These are phyloP conservation scores for Argyrosomus regius DNA, from an alignment of 2,797 vertebrate genomes.

Conservation along the genomic window DNA sequence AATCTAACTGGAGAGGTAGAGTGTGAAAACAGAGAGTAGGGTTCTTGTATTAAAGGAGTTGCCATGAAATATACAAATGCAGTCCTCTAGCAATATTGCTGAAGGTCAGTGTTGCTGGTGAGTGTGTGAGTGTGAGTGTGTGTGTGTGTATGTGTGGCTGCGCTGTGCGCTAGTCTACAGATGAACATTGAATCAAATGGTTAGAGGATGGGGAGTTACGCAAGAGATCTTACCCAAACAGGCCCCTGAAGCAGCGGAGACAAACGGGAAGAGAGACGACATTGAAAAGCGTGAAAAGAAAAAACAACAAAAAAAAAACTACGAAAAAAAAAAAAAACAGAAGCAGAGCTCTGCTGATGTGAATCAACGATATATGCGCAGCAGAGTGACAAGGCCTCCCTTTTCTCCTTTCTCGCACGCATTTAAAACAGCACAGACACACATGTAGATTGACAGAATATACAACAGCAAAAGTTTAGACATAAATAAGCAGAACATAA, in stretches of 20 bases:
- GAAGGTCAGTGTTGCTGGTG: slow-evolving; percentile 50
- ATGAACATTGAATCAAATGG: slow-evolving; percentile 57
- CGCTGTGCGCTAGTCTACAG: slow-evolving; percentile 45
- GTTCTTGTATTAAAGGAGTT: slow-evolving; percentile 25
- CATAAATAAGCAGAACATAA: slow-evolving; percentile 35
- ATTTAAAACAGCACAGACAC: slow-evolving; percentile 19
- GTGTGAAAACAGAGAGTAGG: slow-evolving; percentile 2
- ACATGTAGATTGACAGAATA: slow-evolving; percentile 11
- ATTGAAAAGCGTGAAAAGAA: slow-evolving; percentile 67
- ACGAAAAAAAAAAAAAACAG: slow-evolving; percentile 18
- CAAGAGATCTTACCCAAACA: slow-evolving; percentile 90
- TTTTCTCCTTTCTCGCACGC: not conserved
- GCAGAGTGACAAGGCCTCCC: slow-evolving; percentile 18
- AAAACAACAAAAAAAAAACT: slow-evolving; percentile 14
- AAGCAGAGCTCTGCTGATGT: slow-evolving; percentile 44
- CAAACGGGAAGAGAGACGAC: slow-evolving; percentile 82
- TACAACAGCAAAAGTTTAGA: slow-evolving; percentile 2
- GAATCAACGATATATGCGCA: slow-evolving; percentile 15
- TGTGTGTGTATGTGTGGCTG: slow-evolving; percentile 26
- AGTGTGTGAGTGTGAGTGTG: slow-evolving; percentile 25
- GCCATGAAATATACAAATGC: slow-evolving; percentile 42
- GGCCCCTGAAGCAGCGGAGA: slow-evolving; percentile 89
- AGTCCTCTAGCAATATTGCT: slow-evolving; percentile 37
- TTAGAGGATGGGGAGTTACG: slow-evolving; percentile 52
- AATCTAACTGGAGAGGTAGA: not conserved